phyloP scores from a whole-genome alignment of 2,888 invertebrate species.

The Charanyca ferruginea region DNA sequence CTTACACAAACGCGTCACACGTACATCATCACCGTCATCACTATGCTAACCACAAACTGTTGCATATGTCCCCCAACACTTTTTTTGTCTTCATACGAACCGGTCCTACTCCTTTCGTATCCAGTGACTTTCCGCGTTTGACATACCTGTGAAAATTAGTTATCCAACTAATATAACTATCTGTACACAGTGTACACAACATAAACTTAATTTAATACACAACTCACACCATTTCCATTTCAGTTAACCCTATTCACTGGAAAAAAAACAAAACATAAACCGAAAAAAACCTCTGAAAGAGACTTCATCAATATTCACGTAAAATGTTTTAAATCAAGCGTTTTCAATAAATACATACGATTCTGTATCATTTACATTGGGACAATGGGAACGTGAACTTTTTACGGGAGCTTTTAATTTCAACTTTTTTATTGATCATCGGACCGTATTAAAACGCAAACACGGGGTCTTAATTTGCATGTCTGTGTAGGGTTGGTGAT shows the following conservation, averaged over 20 bases:
- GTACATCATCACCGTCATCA: too few species aligned
- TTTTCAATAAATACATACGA: constrained; percentile 57
- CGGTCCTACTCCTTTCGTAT: too few species aligned
- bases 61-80: too few species aligned
- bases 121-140: too few species aligned
- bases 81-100: too few species aligned
- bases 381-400: constrained; percentile 56
- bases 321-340: constrained; percentile 35
- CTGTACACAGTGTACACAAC: background rate
- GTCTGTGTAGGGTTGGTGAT: constrained; percentile 55
- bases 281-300: constrained; percentile 9
- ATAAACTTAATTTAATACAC: background rate
- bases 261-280: constrained; percentile 4
- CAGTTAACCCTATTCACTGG: constrained; percentile 10
- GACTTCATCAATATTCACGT: constrained; percentile 37
- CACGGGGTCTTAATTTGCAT: constrained; percentile 72
- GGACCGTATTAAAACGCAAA: constrained; percentile 73
- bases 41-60: too few species aligned
- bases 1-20: too few species aligned
- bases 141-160: too few species aligned
- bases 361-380: constrained; percentile 57
- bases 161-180: background rate
- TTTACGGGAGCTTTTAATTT: constrained; percentile 65
- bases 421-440: constrained; percentile 72
- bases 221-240: constrained; percentile 8